A percentile compares a stretch with the other conserved stretches of the same genome.
These are phyloP conservation scores for Caerostris darwini DNA, from an alignment of 1,140 invertebrate genomes.

Conservation along the genomic window DNA sequence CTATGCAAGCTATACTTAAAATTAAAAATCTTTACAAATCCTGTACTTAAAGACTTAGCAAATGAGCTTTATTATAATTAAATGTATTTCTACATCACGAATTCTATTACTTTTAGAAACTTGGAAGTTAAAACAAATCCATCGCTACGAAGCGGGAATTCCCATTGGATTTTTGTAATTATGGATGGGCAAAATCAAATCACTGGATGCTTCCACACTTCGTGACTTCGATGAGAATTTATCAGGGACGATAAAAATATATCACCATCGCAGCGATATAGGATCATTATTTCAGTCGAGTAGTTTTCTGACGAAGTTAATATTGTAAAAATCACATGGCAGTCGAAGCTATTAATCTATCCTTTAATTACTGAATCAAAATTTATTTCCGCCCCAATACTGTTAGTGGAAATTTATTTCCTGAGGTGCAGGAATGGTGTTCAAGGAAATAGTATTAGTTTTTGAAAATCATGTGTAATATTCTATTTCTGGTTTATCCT, in stretches of 20 bases:
- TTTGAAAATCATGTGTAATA: no score
- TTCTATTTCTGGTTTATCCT: no score
- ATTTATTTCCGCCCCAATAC: neutral
- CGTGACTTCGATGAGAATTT: neutral
- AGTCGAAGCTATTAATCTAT: neutral
- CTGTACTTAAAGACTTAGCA: neutral
- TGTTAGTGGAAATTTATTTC: neutral
- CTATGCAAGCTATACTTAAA: neutral
- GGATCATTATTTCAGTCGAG: neutral
- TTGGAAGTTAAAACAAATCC: neutral
- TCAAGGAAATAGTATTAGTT: neutral
- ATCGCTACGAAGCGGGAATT: neutral
- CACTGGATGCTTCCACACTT: neutral
- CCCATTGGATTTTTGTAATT: neutral
- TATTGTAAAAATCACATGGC: neutral
- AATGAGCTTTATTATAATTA: neutral
- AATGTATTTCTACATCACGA: neutral
- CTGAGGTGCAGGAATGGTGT: neutral
- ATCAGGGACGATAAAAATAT: neutral
- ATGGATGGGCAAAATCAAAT: slow-evolving; percentile 1
- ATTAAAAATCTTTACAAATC: neutral
- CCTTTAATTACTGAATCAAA: neutral
- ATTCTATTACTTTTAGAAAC: neutral
- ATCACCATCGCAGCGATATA: neutral
- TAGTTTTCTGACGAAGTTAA: neutral